These are phyloP conservation scores for Rhabdomys dilectus DNA, from an alignment of 2,113 vertebrate genomes.

Conservation along the genomic window DNA sequence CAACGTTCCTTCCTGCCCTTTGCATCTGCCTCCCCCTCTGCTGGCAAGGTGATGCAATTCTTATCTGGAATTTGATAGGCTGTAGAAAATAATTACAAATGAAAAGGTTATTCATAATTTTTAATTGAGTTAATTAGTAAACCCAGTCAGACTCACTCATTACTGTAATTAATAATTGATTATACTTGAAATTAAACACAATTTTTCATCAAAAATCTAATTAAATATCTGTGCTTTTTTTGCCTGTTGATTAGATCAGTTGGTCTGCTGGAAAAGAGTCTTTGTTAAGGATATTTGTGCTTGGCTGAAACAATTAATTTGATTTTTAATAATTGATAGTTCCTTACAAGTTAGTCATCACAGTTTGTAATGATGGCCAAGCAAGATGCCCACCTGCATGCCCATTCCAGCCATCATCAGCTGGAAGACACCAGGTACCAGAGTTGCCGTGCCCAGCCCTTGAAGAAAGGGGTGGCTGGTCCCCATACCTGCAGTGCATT, in stretches of 20 bases:
- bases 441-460: conserved; percentile 70
- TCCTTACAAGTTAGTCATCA: conserved; percentile 91
- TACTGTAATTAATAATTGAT: conserved; percentile 99
- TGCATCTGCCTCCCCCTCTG: conserved; percentile 44
- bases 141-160: conserved; percentile 94
- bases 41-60: conserved; percentile 80
- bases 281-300: conserved; percentile 94
- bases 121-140: conserved; percentile 99
- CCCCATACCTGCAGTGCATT: neutral
- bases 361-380: conserved; percentile 88
- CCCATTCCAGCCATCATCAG: conserved; percentile 63
- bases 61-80: conserved; percentile 86
- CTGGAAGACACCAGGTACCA: neutral
- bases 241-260: conserved; percentile 92
- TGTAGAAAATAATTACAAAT: conserved; percentile 91
- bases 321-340: conserved; percentile 90
- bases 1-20: neutral
- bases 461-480: neutral
- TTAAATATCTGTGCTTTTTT: conserved; percentile 92
- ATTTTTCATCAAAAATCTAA: conserved; percentile 99
- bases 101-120: conserved; percentile 97
- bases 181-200: conserved; percentile 99
- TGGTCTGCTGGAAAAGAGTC: conserved; percentile 88
- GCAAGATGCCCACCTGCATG: conserved; percentile 81
- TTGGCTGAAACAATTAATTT: conserved; percentile 87